Evolutionary conservation across 2,113 vertebrate genomes (phyloP).

Genomic region (Cottus gobio): DNA sequence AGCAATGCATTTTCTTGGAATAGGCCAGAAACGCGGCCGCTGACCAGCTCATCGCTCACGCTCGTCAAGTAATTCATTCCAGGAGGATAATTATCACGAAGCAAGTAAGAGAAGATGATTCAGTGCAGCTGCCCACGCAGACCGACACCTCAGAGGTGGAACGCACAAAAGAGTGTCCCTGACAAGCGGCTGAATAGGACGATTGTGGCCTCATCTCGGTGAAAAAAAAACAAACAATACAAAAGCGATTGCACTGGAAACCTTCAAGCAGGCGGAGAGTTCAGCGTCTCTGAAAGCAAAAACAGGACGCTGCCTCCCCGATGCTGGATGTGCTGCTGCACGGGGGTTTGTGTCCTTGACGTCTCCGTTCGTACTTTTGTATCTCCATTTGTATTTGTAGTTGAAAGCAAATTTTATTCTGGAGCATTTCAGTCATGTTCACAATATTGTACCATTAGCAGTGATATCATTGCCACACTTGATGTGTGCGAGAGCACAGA

Average conservation of each 20-base stretch:
- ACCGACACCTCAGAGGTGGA: background rate
- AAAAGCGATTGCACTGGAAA: background rate
- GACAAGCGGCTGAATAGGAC: background rate
- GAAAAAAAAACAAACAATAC: background rate
- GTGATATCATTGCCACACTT: background rate
- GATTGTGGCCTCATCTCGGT: background rate
- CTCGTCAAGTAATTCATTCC: slow-evolving; percentile 2
- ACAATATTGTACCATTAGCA: background rate
- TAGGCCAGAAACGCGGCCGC: background rate
- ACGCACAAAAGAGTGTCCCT: background rate
- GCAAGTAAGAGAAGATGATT: slow-evolving; percentile 14
- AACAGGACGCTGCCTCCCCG: background rate
- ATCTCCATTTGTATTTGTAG: background rate
- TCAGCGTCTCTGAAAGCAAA: background rate
- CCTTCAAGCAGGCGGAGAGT: background rate
- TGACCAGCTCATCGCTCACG: slow-evolving; percentile 7
- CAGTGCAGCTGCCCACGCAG: background rate
- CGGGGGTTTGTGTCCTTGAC: too few relatives aligned
- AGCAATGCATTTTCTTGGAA: background rate
- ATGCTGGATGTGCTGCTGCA: background rate
- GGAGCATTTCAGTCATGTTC: background rate
- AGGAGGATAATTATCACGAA: slow-evolving; percentile 1
- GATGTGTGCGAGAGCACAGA: background rate
- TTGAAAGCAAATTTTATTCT: background rate
- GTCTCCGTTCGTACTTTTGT: background rate